phyloP scores from a whole-genome alignment of 2,797 vertebrate genomes.

The Smutsia temminckii region DNA sequence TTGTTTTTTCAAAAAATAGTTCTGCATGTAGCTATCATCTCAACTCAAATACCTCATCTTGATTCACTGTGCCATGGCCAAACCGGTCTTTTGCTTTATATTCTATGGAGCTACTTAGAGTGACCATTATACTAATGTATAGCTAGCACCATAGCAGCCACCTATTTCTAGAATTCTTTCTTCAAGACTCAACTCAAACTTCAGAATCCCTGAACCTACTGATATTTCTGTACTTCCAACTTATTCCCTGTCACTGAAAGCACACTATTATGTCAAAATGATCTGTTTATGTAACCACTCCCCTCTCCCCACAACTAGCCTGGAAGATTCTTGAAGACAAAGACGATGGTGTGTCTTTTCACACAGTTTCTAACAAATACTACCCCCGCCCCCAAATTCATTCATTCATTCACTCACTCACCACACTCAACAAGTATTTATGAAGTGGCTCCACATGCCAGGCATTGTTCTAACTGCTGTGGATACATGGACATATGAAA shows the following conservation, averaged over 20 bases:
- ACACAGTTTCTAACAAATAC: not conserved
- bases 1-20: not conserved
- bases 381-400: not conserved
- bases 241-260: not conserved
- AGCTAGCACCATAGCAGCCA: not conserved
- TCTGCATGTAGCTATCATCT: not conserved
- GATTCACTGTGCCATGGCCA: not conserved
- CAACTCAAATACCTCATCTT: not conserved
- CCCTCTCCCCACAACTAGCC: not conserved
- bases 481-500: too few species aligned
- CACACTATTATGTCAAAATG: not conserved
- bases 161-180: not conserved
- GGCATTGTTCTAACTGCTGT: not conserved
- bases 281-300: not conserved
- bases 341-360: not conserved
- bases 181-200: not conserved
- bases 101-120: not conserved
- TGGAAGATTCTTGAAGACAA: not conserved
- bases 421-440: not conserved
- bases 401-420: not conserved
- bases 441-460: accelerated
- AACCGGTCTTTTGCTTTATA: not conserved
- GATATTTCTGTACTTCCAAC: not conserved
- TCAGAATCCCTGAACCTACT: not conserved
- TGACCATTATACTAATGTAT: too few species aligned